Percentiles rank a stretch among this genome's conserved stretches.
These are phyloP conservation scores for Nyctereutes procyonoides DNA, from an alignment of 2,113 vertebrate species.

Conservation along the genomic window DNA sequence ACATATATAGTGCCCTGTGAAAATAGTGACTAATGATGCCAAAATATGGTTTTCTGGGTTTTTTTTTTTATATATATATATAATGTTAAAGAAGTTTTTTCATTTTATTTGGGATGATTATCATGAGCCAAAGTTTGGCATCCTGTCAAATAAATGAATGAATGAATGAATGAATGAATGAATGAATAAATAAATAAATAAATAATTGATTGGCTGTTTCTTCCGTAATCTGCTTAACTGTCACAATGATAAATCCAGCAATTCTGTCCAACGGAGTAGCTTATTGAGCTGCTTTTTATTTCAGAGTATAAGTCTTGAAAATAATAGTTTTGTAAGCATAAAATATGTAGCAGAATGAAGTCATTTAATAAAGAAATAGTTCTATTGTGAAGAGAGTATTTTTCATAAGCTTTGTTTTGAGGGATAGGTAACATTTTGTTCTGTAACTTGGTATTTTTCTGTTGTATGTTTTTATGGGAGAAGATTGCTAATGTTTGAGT, in stretches of 20 bases:
- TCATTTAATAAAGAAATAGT: background rate
- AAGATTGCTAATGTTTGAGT: background rate
- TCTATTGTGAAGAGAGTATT: background rate
- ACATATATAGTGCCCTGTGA: background rate
- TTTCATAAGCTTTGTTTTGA: constrained; percentile 19
- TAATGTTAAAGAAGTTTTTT: background rate
- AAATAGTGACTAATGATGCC: constrained; percentile 32
- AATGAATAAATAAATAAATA: too few species aligned
- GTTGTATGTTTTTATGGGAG: background rate
- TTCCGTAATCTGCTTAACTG: background rate
- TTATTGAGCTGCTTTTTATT: constrained; percentile 1
- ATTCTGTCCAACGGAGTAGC: background rate
- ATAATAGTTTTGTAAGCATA: constrained; percentile 20
- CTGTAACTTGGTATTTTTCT: background rate
- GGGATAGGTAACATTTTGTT: background rate
- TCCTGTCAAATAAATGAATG: background rate
- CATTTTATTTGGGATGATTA: background rate
- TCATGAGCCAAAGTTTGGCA: background rate
- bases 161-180: background rate
- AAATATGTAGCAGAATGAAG: background rate
- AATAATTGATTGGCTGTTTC: background rate
- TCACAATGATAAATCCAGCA: constrained; percentile 24
- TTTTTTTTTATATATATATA: background rate
- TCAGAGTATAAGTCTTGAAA: background rate
- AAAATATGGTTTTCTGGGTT: background rate